These are phyloP conservation scores for Punctoribates punctum DNA, from an alignment of 2,888 invertebrate genomes.

Conservation along the genomic window DNA sequence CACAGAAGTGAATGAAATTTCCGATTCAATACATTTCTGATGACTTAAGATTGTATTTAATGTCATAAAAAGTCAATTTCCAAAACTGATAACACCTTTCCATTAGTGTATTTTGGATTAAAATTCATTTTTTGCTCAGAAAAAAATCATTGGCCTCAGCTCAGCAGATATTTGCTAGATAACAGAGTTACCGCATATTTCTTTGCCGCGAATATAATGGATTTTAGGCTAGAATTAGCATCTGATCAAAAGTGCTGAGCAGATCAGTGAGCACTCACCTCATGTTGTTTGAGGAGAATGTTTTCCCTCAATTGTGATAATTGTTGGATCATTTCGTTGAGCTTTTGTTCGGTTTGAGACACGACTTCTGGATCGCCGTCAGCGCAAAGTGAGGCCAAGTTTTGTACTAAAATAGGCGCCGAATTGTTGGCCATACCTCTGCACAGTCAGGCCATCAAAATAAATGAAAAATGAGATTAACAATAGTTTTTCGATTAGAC, in stretches of 20 bases:
- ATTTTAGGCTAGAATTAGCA: not conserved
- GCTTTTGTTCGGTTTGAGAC: conserved; percentile 29
- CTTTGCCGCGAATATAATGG: no score
- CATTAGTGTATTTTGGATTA: no score
- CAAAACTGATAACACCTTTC: no score
- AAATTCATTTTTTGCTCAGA: no score
- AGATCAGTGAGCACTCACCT: not conserved
- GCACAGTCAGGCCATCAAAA: not conserved
- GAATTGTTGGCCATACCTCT: not conserved
- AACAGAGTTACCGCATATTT: no score
- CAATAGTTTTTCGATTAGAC: no score
- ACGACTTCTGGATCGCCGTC: conserved; percentile 27
- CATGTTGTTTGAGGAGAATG: conserved; percentile 18
- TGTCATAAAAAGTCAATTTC: no score
- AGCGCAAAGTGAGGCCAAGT: conserved; percentile 30
- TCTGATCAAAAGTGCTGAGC: not conserved
- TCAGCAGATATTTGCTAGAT: no score
- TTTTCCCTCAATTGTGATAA: conserved; percentile 37
- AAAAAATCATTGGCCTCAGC: no score
- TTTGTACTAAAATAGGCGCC: conserved; percentile 2
- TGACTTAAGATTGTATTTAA: no score
- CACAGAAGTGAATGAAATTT: not conserved
- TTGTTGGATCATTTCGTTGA: conserved; percentile 41
- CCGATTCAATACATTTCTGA: no score
- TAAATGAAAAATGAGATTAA: no score